A percentile compares a stretch with the other conserved stretches of the same genome.
These are phyloP conservation scores for Heliconius erato DNA, from an alignment of 2,888 invertebrate species.

Conservation along the genomic window DNA sequence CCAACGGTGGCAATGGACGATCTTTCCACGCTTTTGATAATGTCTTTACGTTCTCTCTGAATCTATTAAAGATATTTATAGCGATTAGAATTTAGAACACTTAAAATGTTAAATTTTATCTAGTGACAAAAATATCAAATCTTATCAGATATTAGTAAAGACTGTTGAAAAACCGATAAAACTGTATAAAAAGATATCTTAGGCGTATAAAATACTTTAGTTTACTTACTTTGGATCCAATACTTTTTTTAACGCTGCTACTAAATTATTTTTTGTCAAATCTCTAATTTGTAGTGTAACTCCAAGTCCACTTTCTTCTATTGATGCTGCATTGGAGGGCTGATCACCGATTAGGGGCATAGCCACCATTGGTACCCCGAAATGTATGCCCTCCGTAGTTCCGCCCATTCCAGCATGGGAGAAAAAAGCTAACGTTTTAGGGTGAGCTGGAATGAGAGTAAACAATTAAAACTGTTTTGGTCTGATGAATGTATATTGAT, in stretches of 20 bases:
- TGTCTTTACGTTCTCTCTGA: slow-evolving; percentile 74
- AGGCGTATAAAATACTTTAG: neutral
- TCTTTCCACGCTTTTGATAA: slow-evolving; percentile 86
- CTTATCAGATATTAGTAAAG: neutral
- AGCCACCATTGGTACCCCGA: slow-evolving; percentile 86
- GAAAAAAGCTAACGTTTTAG: slow-evolving; percentile 86
- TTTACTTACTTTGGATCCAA: slow-evolving; percentile 82
- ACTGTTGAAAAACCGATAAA: neutral
- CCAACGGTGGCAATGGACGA: slow-evolving; percentile 85
- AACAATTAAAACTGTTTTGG: neutral
- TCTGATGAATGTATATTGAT: neutral
- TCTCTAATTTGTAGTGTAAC: slow-evolving; percentile 76
- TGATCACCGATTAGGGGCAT: slow-evolving; percentile 87
- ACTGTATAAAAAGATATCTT: neutral
- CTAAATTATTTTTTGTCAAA: slow-evolving; percentile 81
- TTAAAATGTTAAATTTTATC: neutral
- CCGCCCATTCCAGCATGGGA: slow-evolving; percentile 87
- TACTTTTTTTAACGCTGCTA: slow-evolving; percentile 83
- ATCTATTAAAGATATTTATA: slow-evolving; percentile 64
- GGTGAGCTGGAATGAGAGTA: slow-evolving; percentile 79
- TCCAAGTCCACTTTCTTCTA: slow-evolving; percentile 85
- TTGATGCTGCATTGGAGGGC: slow-evolving; percentile 84
- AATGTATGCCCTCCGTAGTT: slow-evolving; percentile 86
- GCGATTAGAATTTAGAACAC: neutral
- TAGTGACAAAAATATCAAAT: neutral